Evolutionary conservation across 2,888 invertebrate species (phyloP).

Genomic region (Volucella inflata): DNA sequence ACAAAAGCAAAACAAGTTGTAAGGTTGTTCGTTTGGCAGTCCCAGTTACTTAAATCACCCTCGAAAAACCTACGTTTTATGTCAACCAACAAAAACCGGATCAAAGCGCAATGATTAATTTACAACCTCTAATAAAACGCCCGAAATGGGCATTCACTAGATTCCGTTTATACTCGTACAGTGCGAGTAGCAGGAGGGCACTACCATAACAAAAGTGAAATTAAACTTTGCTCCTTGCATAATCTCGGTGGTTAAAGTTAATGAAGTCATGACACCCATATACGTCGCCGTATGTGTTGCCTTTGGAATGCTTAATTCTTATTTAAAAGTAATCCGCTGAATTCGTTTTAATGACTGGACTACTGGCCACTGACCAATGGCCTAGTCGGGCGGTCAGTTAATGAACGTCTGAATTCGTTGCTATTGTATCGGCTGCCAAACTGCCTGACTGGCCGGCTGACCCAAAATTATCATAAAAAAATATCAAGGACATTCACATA

Average conservation of each 20-base stretch:
- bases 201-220: constrained; percentile 48
- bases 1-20: no score
- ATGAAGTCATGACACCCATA: constrained; percentile 69
- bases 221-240: constrained; percentile 65
- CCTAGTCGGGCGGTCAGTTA: constrained; percentile 37
- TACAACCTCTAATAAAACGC: constrained; percentile 64
- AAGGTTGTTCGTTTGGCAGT: background rate
- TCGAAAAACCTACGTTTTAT: constrained; percentile 49
- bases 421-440: background rate
- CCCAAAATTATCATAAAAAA: constrained; percentile 69
- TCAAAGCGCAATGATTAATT: constrained; percentile 71
- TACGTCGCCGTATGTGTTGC: constrained; percentile 53
- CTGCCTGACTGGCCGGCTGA: constrained; percentile 10
- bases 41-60: constrained; percentile 4
- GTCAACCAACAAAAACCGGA: constrained; percentile 62
- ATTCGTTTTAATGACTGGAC: constrained; percentile 71
- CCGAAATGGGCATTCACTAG: constrained; percentile 17
- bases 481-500: constrained; percentile 54
- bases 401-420: constrained; percentile 47
- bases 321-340: constrained; percentile 73
- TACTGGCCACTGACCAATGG: background rate
- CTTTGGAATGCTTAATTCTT: constrained; percentile 69
- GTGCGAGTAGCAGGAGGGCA: background rate
- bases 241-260: constrained; percentile 72
- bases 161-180: constrained; percentile 6